Base-by-base conservation (phyloP, 2,888 invertebrate genomes). In the Rhagophthalmus giganteus region DNA sequence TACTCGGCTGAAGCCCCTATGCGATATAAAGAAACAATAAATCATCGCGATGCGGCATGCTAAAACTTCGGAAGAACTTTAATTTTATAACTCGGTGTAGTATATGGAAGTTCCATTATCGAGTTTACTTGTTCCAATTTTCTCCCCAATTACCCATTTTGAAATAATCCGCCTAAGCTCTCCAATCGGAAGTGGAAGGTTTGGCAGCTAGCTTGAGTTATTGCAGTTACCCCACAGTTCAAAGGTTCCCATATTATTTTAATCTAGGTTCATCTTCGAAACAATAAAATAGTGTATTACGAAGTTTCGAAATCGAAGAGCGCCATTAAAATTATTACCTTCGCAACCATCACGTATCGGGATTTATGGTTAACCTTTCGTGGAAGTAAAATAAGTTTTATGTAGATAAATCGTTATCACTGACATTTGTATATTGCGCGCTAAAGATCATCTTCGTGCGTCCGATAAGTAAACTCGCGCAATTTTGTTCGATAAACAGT, bases 61-160 rank as follows among this genome's bases (percentile, higher is more conserved):
- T 35, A 38, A 20, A 52, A 54, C 27, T 54, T 44, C 10, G 15
- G 33, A 41, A 27, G 44, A 28, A 53, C 38, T 42, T 49, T 54
- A 48, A 45, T 51, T 51, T 51, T 51, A 45, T 51, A 44, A 45
- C 39, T 32, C 33, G 35, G 32, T 54, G 53, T 44, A 48, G 46
- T 54, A 48, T 54, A 54, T 54, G 48, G 42, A 53, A 53, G 53
- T 42, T 33, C 53, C 48, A 47, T 54, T 54, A 54, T 54, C 53
- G 48, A 44, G 48, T 44, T 48, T 48, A 48, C 48, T 54, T 48
- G 48, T 49, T 42, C 48, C 53, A 54, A 54, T 54, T 54, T 54
- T 54, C 53, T 39, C 41, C 53, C 44, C 53, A 48, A 54, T 54
- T 54, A 54, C 48, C 48, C 53, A 42, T 42, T 54, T 54, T 54